Base-by-base conservation (phyloP, 1,140 invertebrate genomes). In the Acromyrmex charruanus region DNA sequence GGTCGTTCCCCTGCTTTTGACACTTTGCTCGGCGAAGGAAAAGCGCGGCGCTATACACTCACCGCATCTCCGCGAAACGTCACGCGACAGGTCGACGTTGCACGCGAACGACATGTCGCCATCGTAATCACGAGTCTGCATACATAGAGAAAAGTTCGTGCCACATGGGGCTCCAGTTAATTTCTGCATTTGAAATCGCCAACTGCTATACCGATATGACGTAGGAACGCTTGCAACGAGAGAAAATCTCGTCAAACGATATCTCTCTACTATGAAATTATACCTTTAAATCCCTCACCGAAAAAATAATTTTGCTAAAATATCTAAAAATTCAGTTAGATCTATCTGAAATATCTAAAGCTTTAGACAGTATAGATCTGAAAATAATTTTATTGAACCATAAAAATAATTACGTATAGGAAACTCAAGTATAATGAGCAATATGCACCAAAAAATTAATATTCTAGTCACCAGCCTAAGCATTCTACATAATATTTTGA, bases 1-100 rank as follows among this genome's bases (percentile, higher is more conserved):
- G 68, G 58, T 35, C 87, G 74, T 85, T 65, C 59, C 88, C 51
- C 84, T 88, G 81, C 87, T 89, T 86, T 88, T 80, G 82, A 86
- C 82, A 80, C 81, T 80, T 80, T 3, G 18, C 81, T 79, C 74
- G 82, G 14, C 49, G 74, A 61, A 84, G 80, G 80, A 84, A 75
- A 84, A 84, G 80, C 80, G 69, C 80, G 53, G 35, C 18, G 53
- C 68, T 39, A 31, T 82, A 59, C 68, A 10, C 35, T 49, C 61
- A 31, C 28, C 28, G 14, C 80, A 25, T 74, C 68, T 82, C 53
- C 35, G 69, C 39, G 28, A 75, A 61, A 75, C 69, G 39, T 84
- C 80, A 74, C 68, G 80, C 80, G 53, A 74, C 25, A 35, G 28
- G 55, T 74, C 80, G 68, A 75, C 81, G 44, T 53, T 66, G 53